These are phyloP conservation scores for Luperina nickerlii DNA, from an alignment of 2,888 invertebrate genomes.

Conservation along the genomic window DNA sequence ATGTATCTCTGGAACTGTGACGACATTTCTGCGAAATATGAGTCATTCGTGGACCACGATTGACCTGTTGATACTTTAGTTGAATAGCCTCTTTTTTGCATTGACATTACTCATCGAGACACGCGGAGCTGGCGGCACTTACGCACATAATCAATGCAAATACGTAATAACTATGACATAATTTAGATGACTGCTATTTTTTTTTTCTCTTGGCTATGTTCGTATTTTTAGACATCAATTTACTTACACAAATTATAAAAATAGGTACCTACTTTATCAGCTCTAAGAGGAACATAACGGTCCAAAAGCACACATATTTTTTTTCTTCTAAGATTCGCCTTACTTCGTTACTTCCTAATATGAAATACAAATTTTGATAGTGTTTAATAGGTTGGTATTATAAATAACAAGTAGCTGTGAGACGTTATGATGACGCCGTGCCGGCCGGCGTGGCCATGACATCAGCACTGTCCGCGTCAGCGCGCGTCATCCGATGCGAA, in stretches of 20 bases:
- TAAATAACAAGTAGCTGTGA: constrained; percentile 62
- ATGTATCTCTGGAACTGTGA: constrained; percentile 82
- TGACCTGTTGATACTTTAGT: constrained; percentile 76
- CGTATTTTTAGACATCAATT: background rate
- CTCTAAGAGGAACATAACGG: background rate
- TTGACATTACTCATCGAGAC: constrained; percentile 84
- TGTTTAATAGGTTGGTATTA: constrained; percentile 25
- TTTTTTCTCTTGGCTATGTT: background rate
- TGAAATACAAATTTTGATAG: constrained; percentile 14
- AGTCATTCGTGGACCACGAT: constrained; percentile 77
- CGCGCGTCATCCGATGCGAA: constrained; percentile 82
- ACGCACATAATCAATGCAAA: constrained; percentile 80
- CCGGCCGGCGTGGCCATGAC: constrained; percentile 82
- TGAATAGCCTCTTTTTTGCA: constrained; percentile 80
- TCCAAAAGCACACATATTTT: background rate
- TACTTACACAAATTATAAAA: constrained; percentile 1
- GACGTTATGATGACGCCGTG: constrained; percentile 75
- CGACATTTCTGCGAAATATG: constrained; percentile 83
- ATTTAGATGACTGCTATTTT: background rate
- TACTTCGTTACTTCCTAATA: background rate
- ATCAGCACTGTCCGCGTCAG: constrained; percentile 84
- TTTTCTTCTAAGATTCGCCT: background rate
- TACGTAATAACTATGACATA: constrained; percentile 70
- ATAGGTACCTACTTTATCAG: background rate
- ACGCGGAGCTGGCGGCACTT: constrained; percentile 73